These are phyloP conservation scores for Cyphomyrus plagiostoma DNA, from an alignment of 2,113 vertebrate species.

Conservation along the genomic window DNA sequence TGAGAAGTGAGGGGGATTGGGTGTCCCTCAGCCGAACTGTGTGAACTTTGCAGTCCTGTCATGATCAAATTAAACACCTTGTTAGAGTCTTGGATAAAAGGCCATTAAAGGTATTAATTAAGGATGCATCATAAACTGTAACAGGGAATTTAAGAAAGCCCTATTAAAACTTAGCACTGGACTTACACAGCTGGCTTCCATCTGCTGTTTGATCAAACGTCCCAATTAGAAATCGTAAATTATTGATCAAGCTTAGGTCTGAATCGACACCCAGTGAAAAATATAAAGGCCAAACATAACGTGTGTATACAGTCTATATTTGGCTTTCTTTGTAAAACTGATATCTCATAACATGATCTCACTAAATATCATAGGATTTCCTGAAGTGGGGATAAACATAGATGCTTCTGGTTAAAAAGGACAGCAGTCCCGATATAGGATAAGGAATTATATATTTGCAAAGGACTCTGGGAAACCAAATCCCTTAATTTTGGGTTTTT, in stretches of 20 bases:
- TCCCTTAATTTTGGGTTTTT: not conserved
- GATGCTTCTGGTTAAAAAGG: not conserved
- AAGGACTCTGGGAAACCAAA: not conserved
- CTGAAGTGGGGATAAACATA: not conserved
- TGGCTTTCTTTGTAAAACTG: not conserved
- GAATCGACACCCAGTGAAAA: not conserved
- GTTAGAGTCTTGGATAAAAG: slow-evolving; percentile 1
- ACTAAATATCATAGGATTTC: not conserved
- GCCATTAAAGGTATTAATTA: not conserved
- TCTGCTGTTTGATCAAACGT: not conserved
- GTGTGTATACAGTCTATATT: not conserved
- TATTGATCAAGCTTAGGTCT: not conserved
- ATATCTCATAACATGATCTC: not conserved
- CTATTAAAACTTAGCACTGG: not conserved
- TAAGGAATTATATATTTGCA: not conserved
- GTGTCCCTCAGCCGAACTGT: not conserved
- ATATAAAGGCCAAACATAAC: not conserved
- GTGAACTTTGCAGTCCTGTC: not conserved
- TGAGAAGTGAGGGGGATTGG: not conserved
- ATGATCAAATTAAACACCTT: not conserved
- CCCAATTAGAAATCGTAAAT: slow-evolving; percentile 8
- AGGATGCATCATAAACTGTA: not conserved
- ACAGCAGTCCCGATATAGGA: not conserved
- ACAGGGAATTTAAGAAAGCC: not conserved
- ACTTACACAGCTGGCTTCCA: not conserved